Conservation (phyloP, 1,140 invertebrate genomes). For the Globodera rostochiensis region DNA sequence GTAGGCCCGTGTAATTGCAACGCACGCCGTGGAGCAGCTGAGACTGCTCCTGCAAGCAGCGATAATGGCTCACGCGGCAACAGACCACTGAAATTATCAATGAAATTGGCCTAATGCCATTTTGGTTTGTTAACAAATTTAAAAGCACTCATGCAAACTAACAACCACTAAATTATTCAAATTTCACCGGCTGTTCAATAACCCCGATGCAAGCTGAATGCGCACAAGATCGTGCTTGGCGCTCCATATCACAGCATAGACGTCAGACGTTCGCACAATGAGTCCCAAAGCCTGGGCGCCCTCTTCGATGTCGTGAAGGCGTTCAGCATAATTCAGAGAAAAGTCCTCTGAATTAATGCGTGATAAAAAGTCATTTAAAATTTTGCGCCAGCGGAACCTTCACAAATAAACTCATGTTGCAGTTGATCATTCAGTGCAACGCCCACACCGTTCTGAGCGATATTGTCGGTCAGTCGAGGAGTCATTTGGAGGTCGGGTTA, state of each 20-base stretch:
- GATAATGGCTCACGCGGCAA: conserved; percentile 9
- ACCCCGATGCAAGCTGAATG: neutral
- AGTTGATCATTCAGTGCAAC: too few species aligned
- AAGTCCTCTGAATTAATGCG: neutral
- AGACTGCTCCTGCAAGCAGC: conserved; percentile 14
- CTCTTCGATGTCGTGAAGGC: neutral
- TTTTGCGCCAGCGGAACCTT: too few species aligned
- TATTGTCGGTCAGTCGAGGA: too few species aligned
- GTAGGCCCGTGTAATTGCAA: conserved; percentile 21
- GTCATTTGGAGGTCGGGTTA: too few species aligned
- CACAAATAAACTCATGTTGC: too few species aligned
- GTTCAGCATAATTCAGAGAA: neutral
- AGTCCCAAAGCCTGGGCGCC: neutral
- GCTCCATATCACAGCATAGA: conserved; percentile 19
- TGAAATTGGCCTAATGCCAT: neutral
- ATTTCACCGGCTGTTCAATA: neutral
- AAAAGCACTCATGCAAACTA: too few species aligned
- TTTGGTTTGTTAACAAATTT: neutral
- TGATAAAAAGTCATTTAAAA: too few species aligned
- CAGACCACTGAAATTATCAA: neutral
- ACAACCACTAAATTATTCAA: too few species aligned
- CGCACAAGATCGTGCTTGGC: conserved; percentile 11
- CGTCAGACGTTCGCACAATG: neutral
- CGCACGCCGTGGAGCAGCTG: neutral
- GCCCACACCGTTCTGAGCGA: too few species aligned